Evolutionary conservation across 2,888 invertebrate genomes (phyloP), one percentile per base, ranked within the genome.

Genomic region (Eledona agricola): DNA sequence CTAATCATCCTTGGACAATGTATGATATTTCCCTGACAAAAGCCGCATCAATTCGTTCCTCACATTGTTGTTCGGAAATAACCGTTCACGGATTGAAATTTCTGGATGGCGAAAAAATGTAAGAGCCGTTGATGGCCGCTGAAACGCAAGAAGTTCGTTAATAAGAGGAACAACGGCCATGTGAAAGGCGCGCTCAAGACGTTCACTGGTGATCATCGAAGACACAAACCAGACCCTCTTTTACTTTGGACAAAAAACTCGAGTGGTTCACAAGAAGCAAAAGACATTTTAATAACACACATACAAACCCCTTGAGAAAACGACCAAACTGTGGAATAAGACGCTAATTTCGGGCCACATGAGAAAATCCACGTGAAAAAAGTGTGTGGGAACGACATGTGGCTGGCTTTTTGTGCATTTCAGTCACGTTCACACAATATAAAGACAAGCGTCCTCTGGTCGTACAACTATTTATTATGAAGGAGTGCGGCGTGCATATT

Each of bases 141-240:
- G 23, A 12, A 15, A 42, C 13, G 25, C 12, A 37, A 37, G 23
- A 37, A 37, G 22, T 35, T 22, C 23, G 22, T 22, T 22, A 22
- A 20, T n/a, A n/a, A n/a, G n/a, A n/a, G n/a, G n/a, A n/a, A n/a
- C n/a, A n/a, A 12, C 37, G 31, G n/a, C 16, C 43, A 43, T 43
- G 43, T 43, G 43, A 43, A 43, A 43, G 23, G 7, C 22, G 32
- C 20, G 23, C 22, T 23, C 43, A 43, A 43, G 43, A 43, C 43
- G 43, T 56, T 59, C 58, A 50, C 56, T 51, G 51, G 58, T 51
- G 58, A 51, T 47, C 35, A 37, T 17, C 19, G 13, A 38, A 57
- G 55, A 59, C 54, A 50, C 45, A 59, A 57, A 57, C 46, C 55
- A 58, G 58, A 59, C 57, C 31, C 46, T 52, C 34, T 19, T 38